Evolutionary conservation across 2,113 vertebrate species (phyloP), one percentile per base, ranked within the genome.

Genomic region (Leptodactylus fuscus): DNA sequence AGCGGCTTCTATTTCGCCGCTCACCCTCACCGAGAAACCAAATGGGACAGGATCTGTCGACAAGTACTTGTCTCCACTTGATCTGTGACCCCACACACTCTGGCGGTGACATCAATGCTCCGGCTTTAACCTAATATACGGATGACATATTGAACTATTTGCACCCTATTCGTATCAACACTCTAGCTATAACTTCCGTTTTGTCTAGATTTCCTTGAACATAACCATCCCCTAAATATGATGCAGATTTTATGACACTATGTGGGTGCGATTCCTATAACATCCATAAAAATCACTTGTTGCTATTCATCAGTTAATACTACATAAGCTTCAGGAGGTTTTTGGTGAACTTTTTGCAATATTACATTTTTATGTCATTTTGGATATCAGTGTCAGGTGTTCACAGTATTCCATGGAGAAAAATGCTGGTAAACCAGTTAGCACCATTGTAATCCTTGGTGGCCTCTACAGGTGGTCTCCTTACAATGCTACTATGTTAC

Each of bases 21-120:
- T 36, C 34, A 20, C 65, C 2, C 18, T 82, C 65, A 29, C 49
- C 22, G 6, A 71, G 29, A 36, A 69, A 71, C 41, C 46, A 13
- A 51, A 82, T 55, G 12, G 53, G 51, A 82, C 51, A 75, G 18
- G 82, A 83, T 75, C 69, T 83, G 70, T 75, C 70, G 58, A 24
- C 70, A 83, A 41, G 24, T 62, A 60, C 38, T 83, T 53, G 7
- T 83, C 18, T 53, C 49, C 38, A 62, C 51, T 74, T 83, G 70
- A 83, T 75, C 70, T 75, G 82, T 75, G 70, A 83, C 71, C 82
- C 53, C 51, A 46, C 27, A 34, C 18, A 32, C 69, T 74, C 36
- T 24, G 36, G 29, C 38, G 27, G 48, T 83, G 24, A 75, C 44
- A 82, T 36, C 18, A 83, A 83, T 3, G 46, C 18, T 80, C 34